A percentile compares a stretch with the other conserved stretches of the same genome.
These are phyloP conservation scores for Megaleporinus macrocephalus DNA, from an alignment of 2,113 vertebrate species.

Conservation along the genomic window DNA sequence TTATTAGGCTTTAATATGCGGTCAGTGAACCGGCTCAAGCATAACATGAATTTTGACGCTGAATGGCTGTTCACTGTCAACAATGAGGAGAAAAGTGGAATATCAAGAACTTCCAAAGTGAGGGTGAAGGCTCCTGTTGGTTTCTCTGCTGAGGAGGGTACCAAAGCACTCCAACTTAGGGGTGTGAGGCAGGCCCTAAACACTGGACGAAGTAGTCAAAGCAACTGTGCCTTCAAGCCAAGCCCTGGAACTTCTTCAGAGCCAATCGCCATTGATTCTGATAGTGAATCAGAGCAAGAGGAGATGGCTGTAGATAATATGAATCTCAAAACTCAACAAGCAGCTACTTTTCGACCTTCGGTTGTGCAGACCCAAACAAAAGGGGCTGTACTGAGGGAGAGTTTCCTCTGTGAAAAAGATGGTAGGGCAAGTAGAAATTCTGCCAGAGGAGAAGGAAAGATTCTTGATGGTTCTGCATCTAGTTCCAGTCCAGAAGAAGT, in stretches of 20 bases:
- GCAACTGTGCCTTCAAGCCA: conserved; percentile 57
- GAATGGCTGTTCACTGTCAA: conserved; percentile 84
- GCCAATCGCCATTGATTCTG: conserved; percentile 48
- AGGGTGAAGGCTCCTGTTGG: conserved; percentile 44
- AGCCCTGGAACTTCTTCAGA: conserved; percentile 47
- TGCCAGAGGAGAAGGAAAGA: conserved; percentile 36
- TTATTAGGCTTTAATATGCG: conserved; percentile 94
- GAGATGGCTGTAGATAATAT: neutral
- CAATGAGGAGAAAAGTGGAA: conserved; percentile 71
- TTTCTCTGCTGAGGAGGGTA: conserved; percentile 18
- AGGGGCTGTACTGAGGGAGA: conserved; percentile 26
- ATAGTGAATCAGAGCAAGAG: conserved; percentile 52
- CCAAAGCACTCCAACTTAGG: conserved; percentile 12
- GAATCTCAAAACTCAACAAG: conserved; percentile 1
- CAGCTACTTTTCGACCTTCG: conserved; percentile 18
- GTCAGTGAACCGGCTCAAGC: conserved; percentile 87
- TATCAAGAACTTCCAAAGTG: conserved; percentile 74
- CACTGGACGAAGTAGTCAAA: conserved; percentile 50
- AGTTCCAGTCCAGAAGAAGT: conserved; percentile 53
- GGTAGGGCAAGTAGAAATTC: conserved; percentile 28
- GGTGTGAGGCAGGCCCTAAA: conserved; percentile 29
- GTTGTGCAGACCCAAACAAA: conserved; percentile 30
- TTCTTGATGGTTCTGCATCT: conserved; percentile 41
- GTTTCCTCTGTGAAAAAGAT: conserved; percentile 29
- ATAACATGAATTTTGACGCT: conserved; percentile 87